Percentiles rank a stretch among this genome's conserved stretches.
Evolutionary conservation across 2,113 vertebrate genomes (phyloP).

Genomic region (Vimba vimba): DNA sequence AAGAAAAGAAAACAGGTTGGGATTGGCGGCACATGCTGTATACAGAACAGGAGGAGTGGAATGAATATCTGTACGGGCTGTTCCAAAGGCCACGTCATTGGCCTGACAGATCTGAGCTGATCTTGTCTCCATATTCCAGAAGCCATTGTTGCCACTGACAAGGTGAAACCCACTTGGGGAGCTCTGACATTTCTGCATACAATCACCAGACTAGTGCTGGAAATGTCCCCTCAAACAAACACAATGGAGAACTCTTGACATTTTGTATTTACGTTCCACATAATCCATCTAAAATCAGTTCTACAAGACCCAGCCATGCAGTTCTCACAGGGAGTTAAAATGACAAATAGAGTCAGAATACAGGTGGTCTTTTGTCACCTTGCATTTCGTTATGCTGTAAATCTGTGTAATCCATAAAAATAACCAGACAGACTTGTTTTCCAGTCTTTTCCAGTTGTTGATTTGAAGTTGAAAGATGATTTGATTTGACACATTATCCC

Average conservation of each 20-base stretch:
- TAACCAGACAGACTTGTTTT: neutral
- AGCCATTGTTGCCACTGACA: constrained; percentile 19
- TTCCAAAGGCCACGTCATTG: constrained; percentile 23
- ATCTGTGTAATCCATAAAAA: neutral
- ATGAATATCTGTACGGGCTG: neutral
- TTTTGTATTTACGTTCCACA: constrained; percentile 37
- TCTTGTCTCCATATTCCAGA: constrained; percentile 15
- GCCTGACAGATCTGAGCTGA: constrained; percentile 25
- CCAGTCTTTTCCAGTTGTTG: too few relatives aligned
- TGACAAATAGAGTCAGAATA: neutral
- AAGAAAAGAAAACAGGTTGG: neutral
- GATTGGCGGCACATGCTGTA: neutral
- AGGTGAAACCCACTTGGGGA: constrained; percentile 37
- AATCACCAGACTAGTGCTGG: constrained; percentile 24
- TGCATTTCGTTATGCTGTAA: neutral
- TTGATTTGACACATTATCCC: neutral
- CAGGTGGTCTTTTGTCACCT: neutral
- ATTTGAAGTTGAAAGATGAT: too few relatives aligned
- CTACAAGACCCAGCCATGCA: constrained; percentile 12
- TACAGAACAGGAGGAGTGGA: neutral
- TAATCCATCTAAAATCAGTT: constrained; percentile 11
- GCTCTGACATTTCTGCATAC: constrained; percentile 54
- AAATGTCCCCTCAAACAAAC: constrained; percentile 45
- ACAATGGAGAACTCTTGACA: constrained; percentile 44
- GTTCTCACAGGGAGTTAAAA: neutral